These are phyloP conservation scores for Cyphotilapia sp. DNA, from an alignment of 2,113 vertebrate species.

Conservation along the genomic window DNA sequence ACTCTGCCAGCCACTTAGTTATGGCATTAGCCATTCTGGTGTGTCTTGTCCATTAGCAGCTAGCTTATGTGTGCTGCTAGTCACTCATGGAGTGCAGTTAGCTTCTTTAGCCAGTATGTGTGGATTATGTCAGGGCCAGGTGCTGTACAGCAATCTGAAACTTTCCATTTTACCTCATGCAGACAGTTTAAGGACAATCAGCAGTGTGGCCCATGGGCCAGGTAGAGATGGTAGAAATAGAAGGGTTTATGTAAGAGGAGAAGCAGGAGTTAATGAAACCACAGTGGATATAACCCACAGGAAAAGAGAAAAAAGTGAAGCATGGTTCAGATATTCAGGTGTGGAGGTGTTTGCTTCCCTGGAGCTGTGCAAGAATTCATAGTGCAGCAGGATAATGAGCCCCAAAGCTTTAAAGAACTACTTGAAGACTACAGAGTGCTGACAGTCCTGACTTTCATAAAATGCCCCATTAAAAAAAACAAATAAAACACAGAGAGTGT, in stretches of 20 bases:
- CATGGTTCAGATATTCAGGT: background rate
- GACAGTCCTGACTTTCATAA: background rate
- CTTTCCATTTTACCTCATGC: background rate
- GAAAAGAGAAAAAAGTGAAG: background rate
- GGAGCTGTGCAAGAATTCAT: background rate
- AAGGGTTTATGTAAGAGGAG: background rate
- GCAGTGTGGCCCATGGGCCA: background rate
- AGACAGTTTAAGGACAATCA: background rate
- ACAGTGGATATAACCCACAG: background rate
- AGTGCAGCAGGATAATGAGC: background rate
- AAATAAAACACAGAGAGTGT: background rate
- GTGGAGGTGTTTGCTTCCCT: background rate
- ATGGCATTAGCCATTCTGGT: background rate
- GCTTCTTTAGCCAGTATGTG: background rate
- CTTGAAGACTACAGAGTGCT: background rate
- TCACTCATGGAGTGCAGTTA: background rate
- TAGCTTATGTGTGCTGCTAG: background rate
- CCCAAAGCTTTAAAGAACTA: background rate
- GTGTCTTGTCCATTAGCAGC: background rate
- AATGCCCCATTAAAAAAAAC: background rate
- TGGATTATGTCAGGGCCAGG: background rate
- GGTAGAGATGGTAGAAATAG: background rate
- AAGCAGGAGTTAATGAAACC: background rate
- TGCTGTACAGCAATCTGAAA: background rate
- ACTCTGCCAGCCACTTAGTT: background rate